These are phyloP conservation scores for Sebastes nivosus DNA, from an alignment of 2,797 vertebrate genomes.

Conservation along the genomic window DNA sequence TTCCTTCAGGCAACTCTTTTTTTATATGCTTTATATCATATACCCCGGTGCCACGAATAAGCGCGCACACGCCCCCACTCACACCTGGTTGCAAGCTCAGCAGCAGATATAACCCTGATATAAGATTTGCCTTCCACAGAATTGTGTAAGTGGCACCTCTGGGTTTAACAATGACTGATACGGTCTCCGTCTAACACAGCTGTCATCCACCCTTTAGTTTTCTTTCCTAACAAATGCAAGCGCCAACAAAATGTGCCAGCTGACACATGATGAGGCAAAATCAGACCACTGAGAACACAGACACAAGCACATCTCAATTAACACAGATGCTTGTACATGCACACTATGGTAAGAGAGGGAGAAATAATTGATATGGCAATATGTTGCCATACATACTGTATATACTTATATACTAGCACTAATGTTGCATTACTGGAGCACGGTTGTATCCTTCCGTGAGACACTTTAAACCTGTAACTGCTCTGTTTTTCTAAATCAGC, in stretches of 20 bases:
- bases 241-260: constrained; percentile 13
- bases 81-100: constrained; percentile 62
- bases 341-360: not conserved
- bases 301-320: constrained; percentile 5
- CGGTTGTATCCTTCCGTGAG: not conserved
- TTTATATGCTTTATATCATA: constrained; percentile 62
- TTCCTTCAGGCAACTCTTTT: constrained; percentile 59
- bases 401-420: not conserved
- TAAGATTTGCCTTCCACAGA: constrained; percentile 50
- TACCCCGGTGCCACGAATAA: constrained; percentile 36
- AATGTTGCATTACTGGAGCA: not conserved
- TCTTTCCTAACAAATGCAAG: constrained; percentile 12
- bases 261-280: constrained; percentile 6
- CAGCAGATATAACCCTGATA: constrained; percentile 60
- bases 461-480: not conserved
- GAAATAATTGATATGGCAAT: constrained; percentile 1
- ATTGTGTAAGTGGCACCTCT: constrained; percentile 41
- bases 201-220: constrained; percentile 42
- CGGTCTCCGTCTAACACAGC: constrained; percentile 35
- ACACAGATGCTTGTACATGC: constrained; percentile 1
- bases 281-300: constrained; percentile 34
- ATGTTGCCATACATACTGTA: not conserved
- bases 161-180: constrained; percentile 54
- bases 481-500: not conserved
- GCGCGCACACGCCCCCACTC: not conserved